Conservation (phyloP, 2,113 vertebrate genomes). For the Eudyptes chrysolophus region DNA sequence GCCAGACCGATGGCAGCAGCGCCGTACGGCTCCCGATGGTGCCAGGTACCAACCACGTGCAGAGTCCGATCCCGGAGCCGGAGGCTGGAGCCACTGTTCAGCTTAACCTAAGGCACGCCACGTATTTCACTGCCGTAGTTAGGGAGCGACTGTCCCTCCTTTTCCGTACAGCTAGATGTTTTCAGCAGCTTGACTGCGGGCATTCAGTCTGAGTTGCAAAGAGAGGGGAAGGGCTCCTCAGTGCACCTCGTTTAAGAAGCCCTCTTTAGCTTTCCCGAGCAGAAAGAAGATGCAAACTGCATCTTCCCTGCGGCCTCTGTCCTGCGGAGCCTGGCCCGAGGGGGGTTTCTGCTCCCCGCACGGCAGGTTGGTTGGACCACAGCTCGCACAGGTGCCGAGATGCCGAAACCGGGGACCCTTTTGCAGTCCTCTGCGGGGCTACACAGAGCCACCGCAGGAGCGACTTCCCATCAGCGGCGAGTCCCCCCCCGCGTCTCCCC, state of each 20-base stretch:
- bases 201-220: too few species aligned
- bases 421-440: background rate
- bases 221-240: background rate
- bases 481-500: background rate
- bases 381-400: background rate
- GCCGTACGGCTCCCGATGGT: background rate
- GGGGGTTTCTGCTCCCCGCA: background rate
- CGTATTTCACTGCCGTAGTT: background rate
- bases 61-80: fast-evolving
- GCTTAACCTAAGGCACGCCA: background rate
- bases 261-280: too few species aligned
- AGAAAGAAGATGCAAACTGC: background rate
- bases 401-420: too few species aligned
- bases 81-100: background rate
- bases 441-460: background rate
- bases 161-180: fast-evolving
- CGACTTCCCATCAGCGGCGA: background rate
- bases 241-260: too few species aligned
- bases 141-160: background rate
- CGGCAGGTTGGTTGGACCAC: background rate
- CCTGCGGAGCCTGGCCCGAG: background rate
- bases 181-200: background rate
- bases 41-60: background rate
- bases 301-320: background rate
- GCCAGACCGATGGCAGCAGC: background rate